A percentile compares a stretch with the other conserved stretches of the same genome.
Conservation (phyloP, 2,888 invertebrate genomes). For the Petrolisthes cinctipes region DNA sequence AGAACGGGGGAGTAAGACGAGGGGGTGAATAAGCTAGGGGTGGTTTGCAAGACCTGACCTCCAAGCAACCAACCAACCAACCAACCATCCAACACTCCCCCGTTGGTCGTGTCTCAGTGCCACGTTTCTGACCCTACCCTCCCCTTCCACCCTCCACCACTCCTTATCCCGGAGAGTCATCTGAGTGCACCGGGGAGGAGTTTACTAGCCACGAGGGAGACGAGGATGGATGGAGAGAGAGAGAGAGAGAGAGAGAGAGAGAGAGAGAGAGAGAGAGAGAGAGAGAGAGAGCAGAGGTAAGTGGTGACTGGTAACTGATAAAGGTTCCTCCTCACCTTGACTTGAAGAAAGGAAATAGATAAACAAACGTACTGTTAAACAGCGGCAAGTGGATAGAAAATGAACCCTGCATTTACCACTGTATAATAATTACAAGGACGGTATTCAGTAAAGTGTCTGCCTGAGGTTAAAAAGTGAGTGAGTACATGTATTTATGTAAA, state of each 20-base stretch:
- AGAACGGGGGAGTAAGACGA: neutral
- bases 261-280: neutral
- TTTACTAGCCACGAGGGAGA: neutral
- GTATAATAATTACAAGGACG: too few relatives aligned
- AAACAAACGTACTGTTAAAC: neutral
- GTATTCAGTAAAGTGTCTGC: too few relatives aligned
- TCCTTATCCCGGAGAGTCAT: conserved; percentile 38
- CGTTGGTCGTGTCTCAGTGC: conserved; percentile 35
- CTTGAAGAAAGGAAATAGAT: neutral
- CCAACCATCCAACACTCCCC: conserved; percentile 9
- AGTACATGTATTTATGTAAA: too few relatives aligned
- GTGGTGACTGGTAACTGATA: neutral
- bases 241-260: neutral
- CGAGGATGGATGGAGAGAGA: neutral
- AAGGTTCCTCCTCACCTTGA: neutral
- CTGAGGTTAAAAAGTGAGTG: too few relatives aligned
- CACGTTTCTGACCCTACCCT: conserved; percentile 39
- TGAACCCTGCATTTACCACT: neutral
- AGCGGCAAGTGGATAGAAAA: neutral
- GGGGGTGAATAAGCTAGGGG: neutral
- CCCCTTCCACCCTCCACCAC: conserved; percentile 14
- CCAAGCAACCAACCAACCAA: neutral
- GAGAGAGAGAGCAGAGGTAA: neutral
- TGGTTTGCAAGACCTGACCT: conserved; percentile 19
- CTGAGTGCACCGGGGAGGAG: conserved; percentile 19